A percentile compares a stretch with the other conserved stretches of the same genome.
These are phyloP conservation scores for Idris sp. DNA, from an alignment of 1,140 invertebrate genomes.

Conservation along the genomic window DNA sequence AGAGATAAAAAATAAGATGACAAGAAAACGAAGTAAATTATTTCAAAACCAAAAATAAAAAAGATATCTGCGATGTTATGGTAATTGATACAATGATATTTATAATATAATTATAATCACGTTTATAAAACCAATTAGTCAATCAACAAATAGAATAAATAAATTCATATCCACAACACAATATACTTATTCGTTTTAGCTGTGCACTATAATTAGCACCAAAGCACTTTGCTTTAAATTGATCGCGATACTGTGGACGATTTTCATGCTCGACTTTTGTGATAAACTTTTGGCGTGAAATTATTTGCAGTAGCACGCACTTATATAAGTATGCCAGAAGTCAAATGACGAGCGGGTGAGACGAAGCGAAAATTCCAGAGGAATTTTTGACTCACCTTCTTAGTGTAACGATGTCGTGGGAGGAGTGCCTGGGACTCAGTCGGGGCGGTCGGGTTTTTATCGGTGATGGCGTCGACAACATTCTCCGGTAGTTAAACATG, in stretches of 20 bases:
- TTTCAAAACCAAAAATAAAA: slow-evolving; percentile 6
- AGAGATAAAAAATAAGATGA: slow-evolving; percentile 21
- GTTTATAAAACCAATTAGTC: too few relatives aligned
- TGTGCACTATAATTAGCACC: slow-evolving; percentile 61
- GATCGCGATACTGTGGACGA: slow-evolving; percentile 25
- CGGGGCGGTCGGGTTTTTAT: slow-evolving; percentile 80
- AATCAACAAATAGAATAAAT: slow-evolving; percentile 4
- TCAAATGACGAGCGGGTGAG: slow-evolving; percentile 62
- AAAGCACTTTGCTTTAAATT: slow-evolving; percentile 39
- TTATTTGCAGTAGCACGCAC: slow-evolving; percentile 39
- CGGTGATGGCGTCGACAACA: slow-evolving; percentile 82
- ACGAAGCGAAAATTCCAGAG: slow-evolving; percentile 43
- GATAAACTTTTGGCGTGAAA: slow-evolving; percentile 32
- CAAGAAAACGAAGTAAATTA: slow-evolving; percentile 12
- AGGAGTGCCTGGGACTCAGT: slow-evolving; percentile 77
- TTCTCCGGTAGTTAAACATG: slow-evolving; percentile 73
- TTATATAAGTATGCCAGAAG: slow-evolving; percentile 60
- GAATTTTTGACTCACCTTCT: slow-evolving; percentile 68
- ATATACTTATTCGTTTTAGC: slow-evolving; percentile 50
- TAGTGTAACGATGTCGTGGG: slow-evolving; percentile 76
- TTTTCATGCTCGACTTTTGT: slow-evolving; percentile 30
- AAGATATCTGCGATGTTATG: slow-evolving; percentile 46
- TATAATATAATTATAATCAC: too few relatives aligned
- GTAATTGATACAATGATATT: too few relatives aligned
- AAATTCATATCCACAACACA: slow-evolving; percentile 35